A percentile compares a stretch with the other conserved stretches of the same genome.
Evolutionary conservation across 2,888 invertebrate species (phyloP).

Genomic region (Tribolium freemani): DNA sequence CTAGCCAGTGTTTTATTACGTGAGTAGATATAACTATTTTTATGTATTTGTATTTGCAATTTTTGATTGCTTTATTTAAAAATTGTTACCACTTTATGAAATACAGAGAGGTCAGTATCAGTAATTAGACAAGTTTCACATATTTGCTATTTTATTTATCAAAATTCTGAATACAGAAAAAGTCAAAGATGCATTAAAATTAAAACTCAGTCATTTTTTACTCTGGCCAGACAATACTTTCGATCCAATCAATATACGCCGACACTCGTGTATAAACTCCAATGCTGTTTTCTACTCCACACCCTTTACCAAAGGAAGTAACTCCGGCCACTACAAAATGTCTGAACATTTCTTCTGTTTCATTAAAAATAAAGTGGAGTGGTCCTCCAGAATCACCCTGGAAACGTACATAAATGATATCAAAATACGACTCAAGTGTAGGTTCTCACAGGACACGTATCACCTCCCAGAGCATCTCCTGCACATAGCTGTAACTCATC

Average conservation of each 20-base stretch:
- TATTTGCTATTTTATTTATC: too few species aligned
- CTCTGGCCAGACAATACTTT: constrained; percentile 9
- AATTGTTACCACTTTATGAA: too few species aligned
- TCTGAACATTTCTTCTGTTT: not conserved
- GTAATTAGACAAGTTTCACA: too few species aligned
- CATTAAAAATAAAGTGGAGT: constrained; percentile 56
- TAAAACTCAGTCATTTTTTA: not conserved
- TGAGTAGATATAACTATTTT: not conserved
- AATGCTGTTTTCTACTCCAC: constrained; percentile 7
- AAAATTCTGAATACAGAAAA: too few species aligned
- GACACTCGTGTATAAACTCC: constrained; percentile 22
- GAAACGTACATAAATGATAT: not conserved
- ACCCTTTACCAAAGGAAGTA: constrained; percentile 25
- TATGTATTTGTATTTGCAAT: not conserved
- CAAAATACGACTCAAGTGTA: constrained; percentile 10
- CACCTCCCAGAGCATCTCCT: constrained; percentile 47
- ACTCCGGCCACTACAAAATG: constrained; percentile 13
- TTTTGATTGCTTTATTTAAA: too few species aligned
- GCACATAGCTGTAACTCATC: constrained; percentile 55
- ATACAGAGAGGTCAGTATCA: too few species aligned
- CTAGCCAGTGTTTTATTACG: not conserved
- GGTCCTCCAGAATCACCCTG: constrained; percentile 76
- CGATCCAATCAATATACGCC: constrained; percentile 16
- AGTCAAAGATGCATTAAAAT: not conserved
- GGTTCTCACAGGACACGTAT: constrained; percentile 56